Evolutionary conservation across 2,113 vertebrate genomes (phyloP).

Genomic region (Protomyctophum bolini): DNA sequence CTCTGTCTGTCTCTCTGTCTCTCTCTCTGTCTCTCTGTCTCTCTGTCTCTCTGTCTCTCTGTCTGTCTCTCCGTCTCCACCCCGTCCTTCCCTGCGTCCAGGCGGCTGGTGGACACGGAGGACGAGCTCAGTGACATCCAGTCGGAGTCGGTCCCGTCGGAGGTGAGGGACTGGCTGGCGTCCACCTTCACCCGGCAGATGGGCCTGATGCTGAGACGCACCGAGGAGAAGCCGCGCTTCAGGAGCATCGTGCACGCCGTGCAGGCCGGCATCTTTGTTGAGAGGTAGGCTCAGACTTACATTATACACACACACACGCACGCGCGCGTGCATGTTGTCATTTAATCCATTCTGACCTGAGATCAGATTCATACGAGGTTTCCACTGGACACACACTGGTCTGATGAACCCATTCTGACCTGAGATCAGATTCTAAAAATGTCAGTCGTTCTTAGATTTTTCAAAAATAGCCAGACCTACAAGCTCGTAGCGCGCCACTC

Average conservation of each 20-base stretch:
- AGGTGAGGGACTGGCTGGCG: slow-evolving; percentile 98
- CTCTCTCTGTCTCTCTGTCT: background rate
- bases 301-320: background rate
- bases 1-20: background rate
- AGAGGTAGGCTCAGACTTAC: background rate
- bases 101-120: slow-evolving; percentile 93
- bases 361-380: too few species aligned
- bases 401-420: too few species aligned
- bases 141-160: slow-evolving; percentile 95
- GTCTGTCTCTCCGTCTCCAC: background rate
- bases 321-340: too few species aligned
- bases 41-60: background rate
- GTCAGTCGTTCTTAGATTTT: too few species aligned
- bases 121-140: slow-evolving; percentile 98
- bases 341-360: too few species aligned
- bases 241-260: slow-evolving; percentile 97
- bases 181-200: slow-evolving; percentile 97
- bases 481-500: too few species aligned
- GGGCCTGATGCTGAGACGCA: slow-evolving; percentile 94
- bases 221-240: slow-evolving; percentile 94
- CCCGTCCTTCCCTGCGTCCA: slow-evolving; percentile 44
- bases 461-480: too few species aligned
- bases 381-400: too few species aligned
- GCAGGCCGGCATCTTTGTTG: slow-evolving; percentile 76
- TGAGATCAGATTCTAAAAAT: too few species aligned